Percentiles rank a stretch among this genome's conserved stretches.
Conservation (phyloP, 2,888 invertebrate genomes). For the Chaitophorus viminalis region DNA sequence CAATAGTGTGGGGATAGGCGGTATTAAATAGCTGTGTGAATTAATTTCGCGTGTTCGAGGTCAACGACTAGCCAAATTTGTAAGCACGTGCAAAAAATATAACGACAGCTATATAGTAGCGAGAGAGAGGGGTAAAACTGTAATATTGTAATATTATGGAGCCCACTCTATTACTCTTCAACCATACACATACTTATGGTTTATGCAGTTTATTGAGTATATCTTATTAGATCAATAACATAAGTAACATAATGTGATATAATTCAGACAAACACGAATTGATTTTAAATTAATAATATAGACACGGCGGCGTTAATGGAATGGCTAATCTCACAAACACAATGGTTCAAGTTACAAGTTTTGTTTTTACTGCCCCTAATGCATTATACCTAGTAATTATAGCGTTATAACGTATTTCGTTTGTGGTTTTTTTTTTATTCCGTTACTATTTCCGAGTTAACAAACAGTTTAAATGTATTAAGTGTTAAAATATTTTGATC, state of each 20-base stretch:
- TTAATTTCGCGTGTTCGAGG: constrained; percentile 57
- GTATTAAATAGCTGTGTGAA: constrained; percentile 44
- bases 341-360: background rate
- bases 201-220: background rate
- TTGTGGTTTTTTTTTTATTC: background rate
- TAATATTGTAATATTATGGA: constrained; percentile 31
- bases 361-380: background rate
- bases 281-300: constrained; percentile 5
- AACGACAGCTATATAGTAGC: background rate
- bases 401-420: background rate
- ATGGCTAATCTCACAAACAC: background rate
- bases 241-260: background rate
- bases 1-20: constrained; percentile 23
- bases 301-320: background rate
- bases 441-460: background rate
- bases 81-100: constrained; percentile 43
- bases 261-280: background rate
- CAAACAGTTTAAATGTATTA: background rate
- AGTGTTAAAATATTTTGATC: background rate
- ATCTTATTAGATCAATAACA: background rate
- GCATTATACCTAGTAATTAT: background rate
- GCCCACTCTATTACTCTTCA: background rate
- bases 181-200: background rate
- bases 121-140: constrained; percentile 27
- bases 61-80: constrained; percentile 59